A percentile compares a stretch with the other conserved stretches of the same genome.
Conservation (phyloP, 2,113 vertebrate genomes). For the Anser cygnoides region DNA sequence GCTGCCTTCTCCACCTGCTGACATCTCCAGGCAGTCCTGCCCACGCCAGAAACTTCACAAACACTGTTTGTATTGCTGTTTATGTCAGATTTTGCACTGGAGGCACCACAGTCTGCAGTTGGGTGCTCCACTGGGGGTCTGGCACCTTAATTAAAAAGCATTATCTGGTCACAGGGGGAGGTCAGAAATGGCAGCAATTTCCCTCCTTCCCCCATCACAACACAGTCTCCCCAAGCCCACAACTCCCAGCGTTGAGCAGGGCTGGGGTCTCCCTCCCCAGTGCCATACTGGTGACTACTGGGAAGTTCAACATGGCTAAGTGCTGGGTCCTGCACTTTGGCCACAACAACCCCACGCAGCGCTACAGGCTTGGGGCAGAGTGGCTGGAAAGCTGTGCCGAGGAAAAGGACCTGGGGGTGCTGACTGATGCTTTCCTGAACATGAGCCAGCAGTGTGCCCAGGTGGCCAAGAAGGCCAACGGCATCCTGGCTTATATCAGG, state of each 20-base stretch:
- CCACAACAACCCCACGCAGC: too few relatives aligned
- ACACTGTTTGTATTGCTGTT: neutral
- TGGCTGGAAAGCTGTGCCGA: too few relatives aligned
- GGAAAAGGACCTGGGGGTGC: too few relatives aligned
- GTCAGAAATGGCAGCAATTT: neutral
- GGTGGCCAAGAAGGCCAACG: too few relatives aligned
- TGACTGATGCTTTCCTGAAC: too few relatives aligned
- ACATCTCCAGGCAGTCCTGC: neutral
- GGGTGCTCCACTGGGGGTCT: too few relatives aligned
- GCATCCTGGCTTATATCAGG: too few relatives aligned
- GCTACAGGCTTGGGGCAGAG: too few relatives aligned
- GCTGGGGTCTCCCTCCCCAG: fast-evolving
- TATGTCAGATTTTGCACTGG: neutral
- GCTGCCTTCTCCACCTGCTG: neutral
- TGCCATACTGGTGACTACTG: fast-evolving
- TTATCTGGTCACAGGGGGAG: neutral
- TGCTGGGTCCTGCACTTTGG: too few relatives aligned
- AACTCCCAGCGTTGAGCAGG: fast-evolving
- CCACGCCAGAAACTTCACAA: neutral
- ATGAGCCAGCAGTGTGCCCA: too few relatives aligned
- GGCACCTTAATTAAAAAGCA: neutral
- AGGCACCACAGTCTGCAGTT: too few relatives aligned
- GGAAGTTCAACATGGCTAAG: too few relatives aligned
- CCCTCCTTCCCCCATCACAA: neutral
- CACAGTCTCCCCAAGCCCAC: fast-evolving